Percentiles rank a stretch among this genome's conserved stretches.
Evolutionary conservation across 2,888 invertebrate genomes (phyloP).

Genomic region (Rhabditoides inermis): DNA sequence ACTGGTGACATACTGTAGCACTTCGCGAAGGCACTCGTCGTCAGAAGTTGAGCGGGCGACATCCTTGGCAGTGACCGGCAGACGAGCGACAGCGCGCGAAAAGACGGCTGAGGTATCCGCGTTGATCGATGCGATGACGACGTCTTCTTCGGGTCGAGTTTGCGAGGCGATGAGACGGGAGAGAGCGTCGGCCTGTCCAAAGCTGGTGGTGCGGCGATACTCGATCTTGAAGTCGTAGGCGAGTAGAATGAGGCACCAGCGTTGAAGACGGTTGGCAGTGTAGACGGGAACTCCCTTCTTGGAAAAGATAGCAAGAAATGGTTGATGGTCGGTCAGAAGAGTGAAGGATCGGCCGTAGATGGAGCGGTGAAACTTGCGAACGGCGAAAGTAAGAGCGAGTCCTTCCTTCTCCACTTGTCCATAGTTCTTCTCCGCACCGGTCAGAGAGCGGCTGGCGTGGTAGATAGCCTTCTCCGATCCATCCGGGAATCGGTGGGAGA

Average conservation of each 20-base stretch:
- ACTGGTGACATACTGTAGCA: too few species aligned
- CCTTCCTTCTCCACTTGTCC: slow-evolving; percentile 49
- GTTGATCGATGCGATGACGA: slow-evolving; percentile 9
- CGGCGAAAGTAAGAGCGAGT: slow-evolving; percentile 52
- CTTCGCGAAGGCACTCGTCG: too few species aligned
- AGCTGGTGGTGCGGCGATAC: slow-evolving; percentile 36
- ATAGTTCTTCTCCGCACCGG: slow-evolving; percentile 22
- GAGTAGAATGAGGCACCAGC: slow-evolving; percentile 44
- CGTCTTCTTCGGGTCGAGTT: slow-evolving; percentile 6
- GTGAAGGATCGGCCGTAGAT: slow-evolving; percentile 54
- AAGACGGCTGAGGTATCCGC: slow-evolving; percentile 1
- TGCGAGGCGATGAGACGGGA: slow-evolving; percentile 31
- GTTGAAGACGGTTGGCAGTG: slow-evolving; percentile 41
- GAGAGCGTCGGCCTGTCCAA: slow-evolving; percentile 50
- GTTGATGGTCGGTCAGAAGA: slow-evolving; percentile 36
- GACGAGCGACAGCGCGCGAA: neutral
- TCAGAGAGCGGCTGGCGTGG: slow-evolving; percentile 19
- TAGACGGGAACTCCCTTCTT: slow-evolving; percentile 33
- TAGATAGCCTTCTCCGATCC: slow-evolving; percentile 27
- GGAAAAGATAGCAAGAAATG: slow-evolving; percentile 45
- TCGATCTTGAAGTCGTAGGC: slow-evolving; percentile 51
- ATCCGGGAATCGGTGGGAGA: slow-evolving; percentile 30
- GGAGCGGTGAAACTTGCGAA: slow-evolving; percentile 54
- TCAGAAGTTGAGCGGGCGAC: too few species aligned
- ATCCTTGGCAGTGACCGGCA: slow-evolving; percentile 5